Percentiles rank a stretch among this genome's conserved stretches.
Conservation (phyloP, 2,797 vertebrate species). For the Enteromius radiatus region DNA sequence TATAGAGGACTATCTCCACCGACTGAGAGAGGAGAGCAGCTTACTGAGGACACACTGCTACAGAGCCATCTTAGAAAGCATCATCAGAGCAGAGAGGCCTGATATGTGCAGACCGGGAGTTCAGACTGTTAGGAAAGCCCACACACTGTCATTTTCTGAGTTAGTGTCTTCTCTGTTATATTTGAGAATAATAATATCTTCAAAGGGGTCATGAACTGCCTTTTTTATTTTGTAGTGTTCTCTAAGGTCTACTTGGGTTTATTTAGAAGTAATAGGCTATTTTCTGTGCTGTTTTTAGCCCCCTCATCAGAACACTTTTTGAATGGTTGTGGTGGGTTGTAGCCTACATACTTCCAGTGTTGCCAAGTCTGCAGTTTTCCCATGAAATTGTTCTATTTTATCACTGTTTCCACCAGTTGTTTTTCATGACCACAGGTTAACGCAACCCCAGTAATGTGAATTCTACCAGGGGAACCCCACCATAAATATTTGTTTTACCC, state of each 20-base stretch:
- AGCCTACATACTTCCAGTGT: no score
- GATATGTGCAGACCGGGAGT: slow-evolving; percentile 80
- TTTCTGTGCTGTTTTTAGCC: background rate
- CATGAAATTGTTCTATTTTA: no score
- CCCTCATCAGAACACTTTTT: background rate
- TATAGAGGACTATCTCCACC: slow-evolving; percentile 80
- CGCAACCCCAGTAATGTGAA: no score
- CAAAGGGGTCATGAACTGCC: background rate
- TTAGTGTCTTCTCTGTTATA: slow-evolving; percentile 64
- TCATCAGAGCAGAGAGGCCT: slow-evolving; percentile 78
- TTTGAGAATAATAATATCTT: background rate
- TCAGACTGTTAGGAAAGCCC: slow-evolving; percentile 85
- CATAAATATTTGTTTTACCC: no score
- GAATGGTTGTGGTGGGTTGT: background rate
- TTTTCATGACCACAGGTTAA: no score
- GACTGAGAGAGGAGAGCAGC: slow-evolving; percentile 73
- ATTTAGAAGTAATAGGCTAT: background rate
- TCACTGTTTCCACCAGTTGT: no score
- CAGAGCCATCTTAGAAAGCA: slow-evolving; percentile 84
- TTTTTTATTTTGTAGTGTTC: background rate
- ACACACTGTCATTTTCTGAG: slow-evolving; percentile 84
- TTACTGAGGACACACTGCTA: slow-evolving; percentile 85
- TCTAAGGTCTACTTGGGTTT: background rate
- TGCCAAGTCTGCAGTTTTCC: no score
- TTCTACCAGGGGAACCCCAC: no score